phyloP scores from a whole-genome alignment of 2,888 invertebrate species.

The Sepioteuthis lessoniana region DNA sequence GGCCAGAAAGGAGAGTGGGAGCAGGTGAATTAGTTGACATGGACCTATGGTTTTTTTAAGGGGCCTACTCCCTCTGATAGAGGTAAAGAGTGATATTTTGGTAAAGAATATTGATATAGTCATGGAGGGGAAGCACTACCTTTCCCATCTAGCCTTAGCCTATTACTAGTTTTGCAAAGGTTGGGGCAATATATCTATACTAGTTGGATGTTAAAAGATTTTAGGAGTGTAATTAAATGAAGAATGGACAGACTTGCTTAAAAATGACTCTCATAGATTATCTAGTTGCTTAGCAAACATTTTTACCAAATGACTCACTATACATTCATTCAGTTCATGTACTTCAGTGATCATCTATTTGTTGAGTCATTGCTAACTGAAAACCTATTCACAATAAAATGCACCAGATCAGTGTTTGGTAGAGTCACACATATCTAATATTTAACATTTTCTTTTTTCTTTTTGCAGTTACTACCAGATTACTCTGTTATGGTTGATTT shows the following conservation, averaged over 20 bases:
- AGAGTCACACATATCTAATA: neutral
- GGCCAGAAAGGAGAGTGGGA: too few species aligned
- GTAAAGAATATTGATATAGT: too few species aligned
- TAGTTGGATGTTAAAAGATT: neutral
- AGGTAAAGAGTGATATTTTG: too few species aligned
- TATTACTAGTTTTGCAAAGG: too few species aligned
- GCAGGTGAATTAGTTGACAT: too few species aligned
- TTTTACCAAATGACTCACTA: neutral
- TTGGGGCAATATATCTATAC: neutral
- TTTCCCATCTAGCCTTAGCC: too few species aligned
- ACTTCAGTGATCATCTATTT: neutral
- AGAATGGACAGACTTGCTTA: neutral
- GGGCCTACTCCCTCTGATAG: too few species aligned
- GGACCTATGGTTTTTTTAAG: too few species aligned
- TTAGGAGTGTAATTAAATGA: neutral
- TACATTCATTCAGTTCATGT: neutral
- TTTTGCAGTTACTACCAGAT: neutral
- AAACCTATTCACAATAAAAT: neutral
- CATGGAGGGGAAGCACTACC: too few species aligned
- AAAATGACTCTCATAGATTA: neutral
- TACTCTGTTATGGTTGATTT: neutral
- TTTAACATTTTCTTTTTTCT: neutral
- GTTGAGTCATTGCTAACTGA: neutral
- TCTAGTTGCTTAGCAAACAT: conserved; percentile 6
- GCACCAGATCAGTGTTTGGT: neutral